A percentile compares a stretch with the other conserved stretches of the same genome.
Conservation (phyloP, 2,888 invertebrate genomes). For the Eilema caniola region DNA sequence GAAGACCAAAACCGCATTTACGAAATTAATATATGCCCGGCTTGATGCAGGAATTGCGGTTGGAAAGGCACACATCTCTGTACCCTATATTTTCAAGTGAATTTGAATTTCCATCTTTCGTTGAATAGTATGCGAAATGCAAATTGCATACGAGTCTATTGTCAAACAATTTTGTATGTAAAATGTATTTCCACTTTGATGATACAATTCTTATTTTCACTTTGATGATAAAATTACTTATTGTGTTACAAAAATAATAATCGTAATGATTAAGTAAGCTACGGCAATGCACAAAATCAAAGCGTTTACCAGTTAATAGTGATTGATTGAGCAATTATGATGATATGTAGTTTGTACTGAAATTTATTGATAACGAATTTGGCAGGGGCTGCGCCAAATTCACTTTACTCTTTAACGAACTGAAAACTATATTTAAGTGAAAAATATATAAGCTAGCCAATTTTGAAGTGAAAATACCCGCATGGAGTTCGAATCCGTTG, state of each 20-base stretch:
- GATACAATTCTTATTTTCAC: too few species aligned
- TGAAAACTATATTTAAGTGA: neutral
- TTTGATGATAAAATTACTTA: neutral
- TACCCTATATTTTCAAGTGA: conserved; percentile 26
- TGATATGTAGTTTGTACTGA: neutral
- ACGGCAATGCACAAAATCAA: conserved; percentile 5
- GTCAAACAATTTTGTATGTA: conserved; percentile 35
- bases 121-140: conserved; percentile 33
- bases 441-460: neutral
- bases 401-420: neutral
- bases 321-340: conserved; percentile 6
- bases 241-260: neutral
- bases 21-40: conserved; percentile 20
- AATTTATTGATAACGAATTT: neutral
- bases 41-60: conserved; percentile 29
- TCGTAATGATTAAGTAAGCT: neutral
- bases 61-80: conserved; percentile 19
- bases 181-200: conserved; percentile 19
- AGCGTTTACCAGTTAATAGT: neutral
- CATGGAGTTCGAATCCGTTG: neutral
- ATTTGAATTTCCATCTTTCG: conserved; percentile 41
- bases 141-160: conserved; percentile 39
- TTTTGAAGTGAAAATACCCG: neutral
- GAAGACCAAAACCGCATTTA: conserved; percentile 18
- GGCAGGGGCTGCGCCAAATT: neutral